Evolutionary conservation across 2,888 invertebrate species (phyloP).

Genomic region (Lepetodrilus schrolli): DNA sequence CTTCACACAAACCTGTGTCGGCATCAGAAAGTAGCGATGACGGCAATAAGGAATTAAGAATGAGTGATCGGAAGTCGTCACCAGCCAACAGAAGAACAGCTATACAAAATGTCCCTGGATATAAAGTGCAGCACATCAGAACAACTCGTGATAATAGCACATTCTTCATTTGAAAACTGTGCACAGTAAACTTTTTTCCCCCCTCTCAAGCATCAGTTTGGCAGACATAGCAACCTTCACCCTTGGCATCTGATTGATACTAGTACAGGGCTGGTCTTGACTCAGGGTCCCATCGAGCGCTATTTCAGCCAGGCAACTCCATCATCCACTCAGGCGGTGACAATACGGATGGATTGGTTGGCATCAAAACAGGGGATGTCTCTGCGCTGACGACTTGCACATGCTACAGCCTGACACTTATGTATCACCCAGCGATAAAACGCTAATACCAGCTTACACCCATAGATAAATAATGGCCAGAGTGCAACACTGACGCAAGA

Average conservation of each 20-base stretch:
- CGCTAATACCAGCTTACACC: neutral
- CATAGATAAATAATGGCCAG: neutral
- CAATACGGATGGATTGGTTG: slow-evolving; percentile 25
- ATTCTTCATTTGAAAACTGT: slow-evolving; percentile 6
- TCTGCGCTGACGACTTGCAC: neutral
- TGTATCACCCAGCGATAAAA: slow-evolving; percentile 21
- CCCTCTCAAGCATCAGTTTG: neutral
- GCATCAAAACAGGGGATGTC: neutral
- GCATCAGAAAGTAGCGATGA: too few relatives aligned
- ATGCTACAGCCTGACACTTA: slow-evolving; percentile 16
- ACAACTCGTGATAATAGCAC: too few relatives aligned
- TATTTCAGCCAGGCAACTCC: slow-evolving; percentile 1
- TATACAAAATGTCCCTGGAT: too few relatives aligned
- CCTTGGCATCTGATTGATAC: slow-evolving; percentile 23
- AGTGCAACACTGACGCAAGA: neutral
- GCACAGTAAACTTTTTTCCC: neutral
- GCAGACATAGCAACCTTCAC: slow-evolving; percentile 9
- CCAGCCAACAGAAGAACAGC: too few relatives aligned
- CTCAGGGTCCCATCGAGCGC: slow-evolving; percentile 27
- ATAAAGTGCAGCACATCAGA: neutral
- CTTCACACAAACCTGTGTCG: too few relatives aligned
- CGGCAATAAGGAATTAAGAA: too few relatives aligned
- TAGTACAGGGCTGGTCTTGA: slow-evolving; percentile 11
- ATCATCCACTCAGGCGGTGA: slow-evolving; percentile 35
- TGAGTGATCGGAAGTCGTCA: too few relatives aligned